Evolutionary conservation across 2,113 vertebrate genomes (phyloP).

Genomic region (Thamnaconus septentrionalis): DNA sequence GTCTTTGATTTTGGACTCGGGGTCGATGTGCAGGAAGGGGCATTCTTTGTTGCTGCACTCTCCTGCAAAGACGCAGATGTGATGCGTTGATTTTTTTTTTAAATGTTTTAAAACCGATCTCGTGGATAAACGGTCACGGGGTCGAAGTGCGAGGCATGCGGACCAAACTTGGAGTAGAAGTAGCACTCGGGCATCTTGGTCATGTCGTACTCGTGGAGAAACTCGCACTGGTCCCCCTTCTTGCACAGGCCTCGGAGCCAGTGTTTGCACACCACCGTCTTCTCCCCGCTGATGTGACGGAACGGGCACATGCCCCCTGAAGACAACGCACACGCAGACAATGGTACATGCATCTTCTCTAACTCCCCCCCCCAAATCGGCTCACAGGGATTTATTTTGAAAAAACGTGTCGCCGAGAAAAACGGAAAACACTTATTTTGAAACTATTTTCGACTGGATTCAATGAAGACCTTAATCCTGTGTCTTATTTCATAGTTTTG

Average conservation of each 20-base stretch:
- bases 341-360: too few relatives aligned
- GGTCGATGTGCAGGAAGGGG: slow-evolving; percentile 97
- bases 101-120: not conserved
- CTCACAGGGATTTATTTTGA: too few relatives aligned
- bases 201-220: slow-evolving; percentile 98
- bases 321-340: too few relatives aligned
- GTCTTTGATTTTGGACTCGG: slow-evolving; percentile 99
- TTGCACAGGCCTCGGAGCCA: slow-evolving; percentile 98
- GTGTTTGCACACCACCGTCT: slow-evolving; percentile 98
- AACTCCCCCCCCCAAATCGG: too few relatives aligned
- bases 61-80: slow-evolving; percentile 69
- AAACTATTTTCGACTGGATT: too few relatives aligned
- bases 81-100: not conserved
- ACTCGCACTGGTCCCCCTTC: slow-evolving; percentile 99
- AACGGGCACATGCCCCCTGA: slow-evolving; percentile 95
- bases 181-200: slow-evolving; percentile 99
- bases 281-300: slow-evolving; percentile 97
- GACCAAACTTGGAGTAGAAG: slow-evolving; percentile 99
- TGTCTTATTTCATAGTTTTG: too few relatives aligned
- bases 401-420: too few relatives aligned
- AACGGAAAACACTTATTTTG: too few relatives aligned
- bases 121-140: not conserved
- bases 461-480: too few relatives aligned
- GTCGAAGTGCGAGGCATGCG: slow-evolving; percentile 33
- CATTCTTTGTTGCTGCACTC: slow-evolving; percentile 99